Evolutionary conservation across 2,888 invertebrate genomes (phyloP), one percentile per base, ranked within the genome.

Genomic region (Notocelia uddmanniana): DNA sequence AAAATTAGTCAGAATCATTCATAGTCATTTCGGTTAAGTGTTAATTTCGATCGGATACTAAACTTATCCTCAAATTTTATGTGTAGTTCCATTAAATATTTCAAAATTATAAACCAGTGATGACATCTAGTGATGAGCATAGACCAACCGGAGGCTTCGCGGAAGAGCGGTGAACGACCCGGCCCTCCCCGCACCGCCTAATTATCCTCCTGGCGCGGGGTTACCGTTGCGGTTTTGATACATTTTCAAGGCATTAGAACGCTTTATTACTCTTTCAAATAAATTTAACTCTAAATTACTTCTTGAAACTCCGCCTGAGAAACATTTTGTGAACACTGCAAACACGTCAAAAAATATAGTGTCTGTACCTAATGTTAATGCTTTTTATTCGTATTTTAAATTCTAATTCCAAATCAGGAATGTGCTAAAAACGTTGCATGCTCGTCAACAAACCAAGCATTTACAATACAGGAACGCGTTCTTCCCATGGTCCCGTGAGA

Each of bases 401-500:
- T 66, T 66, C 52, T 64, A 68, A 68, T 62, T 31, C 52, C 54
- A 60, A 60, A 60, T 60, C 19, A 8, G 68, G 68, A 72, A 68
- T 72, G 72, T 37, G 58, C 68, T 73, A 73, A 73, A 73, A 64
- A 73, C 58, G 63, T 68, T 73, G 63, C 73, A 68, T 68, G 70
- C 70, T 58, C 73, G 66, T 69, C 73, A 69, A 62, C 62, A 55
- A 52, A 48, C 68, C 68, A 63, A 73, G 74, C 73, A 73, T 69
- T 74, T 73, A 69, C 69, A 77, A 74, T 74, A 78, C 74, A 74
- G 79, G 80, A 80, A 78, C 78, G 78, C 76, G 68, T 78, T 80
- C 82, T 90, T 92, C 91, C 91, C 91, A 92, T 87, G 89, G 82
- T 76, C 76, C 82, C 92, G 92, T 92, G 93, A 88, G 93, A 92